A percentile compares a stretch with the other conserved stretches of the same genome.
Evolutionary conservation across 2,113 vertebrate species (phyloP).

Genomic region (Gobiocypris rarus): DNA sequence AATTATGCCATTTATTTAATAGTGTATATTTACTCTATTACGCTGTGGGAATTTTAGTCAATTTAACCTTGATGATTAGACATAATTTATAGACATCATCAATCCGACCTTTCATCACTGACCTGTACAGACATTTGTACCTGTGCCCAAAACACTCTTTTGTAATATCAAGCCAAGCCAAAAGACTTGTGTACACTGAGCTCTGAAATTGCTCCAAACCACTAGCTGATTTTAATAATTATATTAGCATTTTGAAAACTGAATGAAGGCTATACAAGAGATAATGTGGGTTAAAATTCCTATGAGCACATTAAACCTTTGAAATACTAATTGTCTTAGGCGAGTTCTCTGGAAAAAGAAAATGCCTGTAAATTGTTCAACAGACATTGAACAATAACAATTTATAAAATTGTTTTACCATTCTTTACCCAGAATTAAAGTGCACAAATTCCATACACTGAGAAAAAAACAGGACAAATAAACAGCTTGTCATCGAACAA

Average conservation of each 20-base stretch:
- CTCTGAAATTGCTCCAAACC: not conserved
- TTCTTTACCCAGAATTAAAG: not conserved
- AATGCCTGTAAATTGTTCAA: not conserved
- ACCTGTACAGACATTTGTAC: conserved; percentile 2
- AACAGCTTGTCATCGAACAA: not conserved
- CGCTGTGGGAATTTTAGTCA: not conserved
- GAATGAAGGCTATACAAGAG: conserved; percentile 1
- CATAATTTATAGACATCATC: not conserved
- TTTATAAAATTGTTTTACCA: too few species aligned
- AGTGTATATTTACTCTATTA: not conserved
- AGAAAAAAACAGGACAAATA: not conserved
- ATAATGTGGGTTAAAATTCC: not conserved
- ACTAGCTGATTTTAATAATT: conserved; percentile 25
- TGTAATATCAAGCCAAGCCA: not conserved
- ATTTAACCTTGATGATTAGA: not conserved
- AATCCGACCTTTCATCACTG: conserved; percentile 2
- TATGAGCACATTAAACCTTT: not conserved
- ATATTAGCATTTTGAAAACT: conserved; percentile 16
- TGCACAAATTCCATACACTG: too few species aligned
- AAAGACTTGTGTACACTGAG: not conserved
- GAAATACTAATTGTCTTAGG: not conserved
- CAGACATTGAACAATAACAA: too few species aligned
- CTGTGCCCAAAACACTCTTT: not conserved
- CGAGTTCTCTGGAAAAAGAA: not conserved
- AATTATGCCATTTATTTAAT: not conserved